phyloP scores from a whole-genome alignment of 2,113 vertebrate genomes.

The Aix galericulata region DNA sequence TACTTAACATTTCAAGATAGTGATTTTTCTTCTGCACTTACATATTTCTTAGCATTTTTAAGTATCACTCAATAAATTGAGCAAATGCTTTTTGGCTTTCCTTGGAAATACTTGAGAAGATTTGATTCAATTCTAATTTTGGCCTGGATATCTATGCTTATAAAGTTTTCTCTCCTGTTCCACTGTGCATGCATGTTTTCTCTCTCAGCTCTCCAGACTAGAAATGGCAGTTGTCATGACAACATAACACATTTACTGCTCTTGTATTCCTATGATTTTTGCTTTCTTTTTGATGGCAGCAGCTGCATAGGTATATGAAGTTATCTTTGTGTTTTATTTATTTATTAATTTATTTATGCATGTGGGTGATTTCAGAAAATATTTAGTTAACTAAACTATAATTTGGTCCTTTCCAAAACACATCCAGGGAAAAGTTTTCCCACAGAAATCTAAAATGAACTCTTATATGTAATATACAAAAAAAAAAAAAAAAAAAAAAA shows the following conservation, averaged over 20 bases:
- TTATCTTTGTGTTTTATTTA: background rate
- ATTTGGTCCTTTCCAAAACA: background rate
- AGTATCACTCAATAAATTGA: background rate
- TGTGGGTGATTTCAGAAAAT: background rate
- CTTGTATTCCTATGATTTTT: conserved; percentile 8
- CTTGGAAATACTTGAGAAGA: background rate
- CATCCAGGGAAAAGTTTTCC: background rate
- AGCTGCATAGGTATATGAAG: background rate
- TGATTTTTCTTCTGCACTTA: background rate
- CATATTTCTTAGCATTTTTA: background rate
- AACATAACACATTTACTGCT: conserved; percentile 26
- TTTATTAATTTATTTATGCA: background rate
- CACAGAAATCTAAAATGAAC: too few species aligned
- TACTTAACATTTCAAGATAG: background rate
- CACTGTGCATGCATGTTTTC: background rate
- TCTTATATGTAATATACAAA: too few species aligned
- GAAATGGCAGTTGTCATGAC: conserved; percentile 64
- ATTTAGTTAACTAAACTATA: background rate
- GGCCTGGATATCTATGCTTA: background rate
- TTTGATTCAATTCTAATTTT: background rate
- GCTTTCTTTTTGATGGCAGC: background rate
- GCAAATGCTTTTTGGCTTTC: background rate
- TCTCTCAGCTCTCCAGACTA: background rate
- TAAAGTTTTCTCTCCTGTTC: background rate
- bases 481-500: background rate